Conservation (phyloP, 2,888 invertebrate genomes). For the Cephus runcator region DNA sequence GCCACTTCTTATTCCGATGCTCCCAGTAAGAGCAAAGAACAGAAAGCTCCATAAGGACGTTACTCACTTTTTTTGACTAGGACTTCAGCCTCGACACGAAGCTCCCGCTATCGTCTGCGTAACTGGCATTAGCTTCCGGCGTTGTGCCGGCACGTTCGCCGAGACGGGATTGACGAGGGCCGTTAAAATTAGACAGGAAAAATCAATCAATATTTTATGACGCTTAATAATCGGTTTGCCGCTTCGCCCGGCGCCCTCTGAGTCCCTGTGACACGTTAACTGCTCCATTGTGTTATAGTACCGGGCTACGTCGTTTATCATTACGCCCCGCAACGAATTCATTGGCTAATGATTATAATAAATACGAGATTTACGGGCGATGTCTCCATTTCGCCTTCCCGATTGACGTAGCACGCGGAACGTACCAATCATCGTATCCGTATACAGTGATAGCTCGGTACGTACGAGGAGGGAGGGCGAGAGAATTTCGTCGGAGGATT, state of each 20-base stretch:
- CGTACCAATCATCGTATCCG: not conserved
- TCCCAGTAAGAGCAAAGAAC: not conserved
- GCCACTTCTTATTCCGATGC: not conserved
- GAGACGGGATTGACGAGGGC: conserved; percentile 34
- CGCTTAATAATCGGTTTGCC: conserved; percentile 43
- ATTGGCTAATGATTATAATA: conserved; percentile 12
- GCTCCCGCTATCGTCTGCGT: not conserved
- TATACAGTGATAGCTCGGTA: not conserved
- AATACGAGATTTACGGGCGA: conserved; percentile 29
- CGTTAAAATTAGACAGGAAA: conserved; percentile 41
- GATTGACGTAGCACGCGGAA: not conserved
- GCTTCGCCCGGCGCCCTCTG: conserved; percentile 8
- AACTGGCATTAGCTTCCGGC: conserved; percentile 22
- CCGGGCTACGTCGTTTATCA: conserved; percentile 31
- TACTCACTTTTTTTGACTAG: not conserved
- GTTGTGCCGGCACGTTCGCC: conserved; percentile 11
- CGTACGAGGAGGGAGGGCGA: not conserved
- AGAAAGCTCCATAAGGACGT: not conserved
- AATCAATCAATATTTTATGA: conserved; percentile 54
- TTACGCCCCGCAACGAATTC: conserved; percentile 17
- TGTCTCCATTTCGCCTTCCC: conserved; percentile 28
- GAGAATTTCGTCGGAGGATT: not conserved
- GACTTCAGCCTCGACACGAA: not conserved
- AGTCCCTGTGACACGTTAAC: conserved; percentile 31
- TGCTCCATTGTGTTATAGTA: conserved; percentile 24